Percentiles rank a stretch among this genome's conserved stretches.
Conservation (phyloP, 2,113 vertebrate genomes). For the Rhipidura dahli region DNA sequence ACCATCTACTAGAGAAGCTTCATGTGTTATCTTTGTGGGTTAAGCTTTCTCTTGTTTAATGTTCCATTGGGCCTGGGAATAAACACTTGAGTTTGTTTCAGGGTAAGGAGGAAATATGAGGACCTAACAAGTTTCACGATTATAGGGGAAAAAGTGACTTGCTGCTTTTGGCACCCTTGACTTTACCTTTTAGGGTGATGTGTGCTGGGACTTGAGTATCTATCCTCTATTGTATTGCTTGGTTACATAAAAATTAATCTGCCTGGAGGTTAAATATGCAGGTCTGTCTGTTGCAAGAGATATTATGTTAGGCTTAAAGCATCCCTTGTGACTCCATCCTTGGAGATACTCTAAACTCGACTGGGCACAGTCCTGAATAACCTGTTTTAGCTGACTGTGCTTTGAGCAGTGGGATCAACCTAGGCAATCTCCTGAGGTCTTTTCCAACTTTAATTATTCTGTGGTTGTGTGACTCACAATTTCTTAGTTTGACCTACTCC, state of each 20-base stretch:
- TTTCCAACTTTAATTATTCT: not conserved
- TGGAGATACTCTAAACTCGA: not conserved
- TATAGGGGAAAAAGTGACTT: conserved; percentile 7
- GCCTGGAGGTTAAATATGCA: conserved; percentile 17
- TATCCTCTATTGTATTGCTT: not conserved
- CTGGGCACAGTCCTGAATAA: not conserved
- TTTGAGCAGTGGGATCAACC: not conserved
- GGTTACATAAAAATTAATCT: conserved; percentile 7
- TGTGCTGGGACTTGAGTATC: not conserved
- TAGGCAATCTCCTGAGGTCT: not conserved
- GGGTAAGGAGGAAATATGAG: not conserved
- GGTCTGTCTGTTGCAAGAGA: not conserved
- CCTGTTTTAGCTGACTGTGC: not conserved
- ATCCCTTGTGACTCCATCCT: not conserved
- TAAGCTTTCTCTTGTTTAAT: not conserved
- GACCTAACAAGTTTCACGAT: not conserved
- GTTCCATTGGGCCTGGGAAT: not conserved
- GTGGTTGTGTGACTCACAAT: not conserved
- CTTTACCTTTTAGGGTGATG: conserved; percentile 33
- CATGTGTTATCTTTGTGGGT: not conserved
- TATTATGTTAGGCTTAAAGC: not conserved
- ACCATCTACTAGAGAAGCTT: not conserved
- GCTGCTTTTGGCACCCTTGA: not conserved
- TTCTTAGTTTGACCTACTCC: not conserved
- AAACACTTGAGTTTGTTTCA: not conserved